Base-by-base conservation (phyloP, 2,113 vertebrate species). In the Microcebus griseorufus region DNA sequence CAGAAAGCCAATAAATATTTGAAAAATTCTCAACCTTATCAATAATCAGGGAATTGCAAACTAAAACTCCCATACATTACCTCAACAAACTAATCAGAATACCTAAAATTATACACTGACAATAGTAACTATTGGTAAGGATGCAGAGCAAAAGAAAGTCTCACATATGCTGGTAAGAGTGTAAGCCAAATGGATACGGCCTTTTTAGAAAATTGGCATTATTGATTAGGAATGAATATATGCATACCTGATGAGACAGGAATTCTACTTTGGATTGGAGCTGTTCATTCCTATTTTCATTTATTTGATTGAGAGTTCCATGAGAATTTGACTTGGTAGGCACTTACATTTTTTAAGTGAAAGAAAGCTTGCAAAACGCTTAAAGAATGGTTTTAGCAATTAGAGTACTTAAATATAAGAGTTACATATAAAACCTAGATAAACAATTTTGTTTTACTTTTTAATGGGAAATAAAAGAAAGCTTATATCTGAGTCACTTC, bases 381-480 rank as follows among this genome's bases (percentile, higher is more conserved):
- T 48, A 89, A 22, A 85, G 6, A 85, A 73, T 79, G 20, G 3
- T 72, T 96, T 95, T 67, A 88, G 29, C 34, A 93, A 79, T 2
- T 13, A 48, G 75, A 48, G 13, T 53, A 60, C 6, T 70, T 65
- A 92, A 45, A 10, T 83, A 65, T 72, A 2, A 87, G n/a, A 95
- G 65, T 73, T 87, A 75, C 17, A 75, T 65, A 34, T 55, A 75
- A 69, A 58, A 58, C 6, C 12, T 55, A 86, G 75, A 5, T 69
- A 87, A 81, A 79, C 12, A 93, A 48, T 22, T 78, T 79, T 20
- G n/a, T 82, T 88, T 93, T 81, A 20, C 8, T 37, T 95, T 80
- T 58, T 34, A 94, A 75, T 94, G 45, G 20, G 18, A 82, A 95
- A 89, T 51, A 69, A 95, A 84, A 42, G 27, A 70, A 73, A 89